Evolutionary conservation across 2,888 invertebrate species (phyloP).

Genomic region (Eristalis tenax): DNA sequence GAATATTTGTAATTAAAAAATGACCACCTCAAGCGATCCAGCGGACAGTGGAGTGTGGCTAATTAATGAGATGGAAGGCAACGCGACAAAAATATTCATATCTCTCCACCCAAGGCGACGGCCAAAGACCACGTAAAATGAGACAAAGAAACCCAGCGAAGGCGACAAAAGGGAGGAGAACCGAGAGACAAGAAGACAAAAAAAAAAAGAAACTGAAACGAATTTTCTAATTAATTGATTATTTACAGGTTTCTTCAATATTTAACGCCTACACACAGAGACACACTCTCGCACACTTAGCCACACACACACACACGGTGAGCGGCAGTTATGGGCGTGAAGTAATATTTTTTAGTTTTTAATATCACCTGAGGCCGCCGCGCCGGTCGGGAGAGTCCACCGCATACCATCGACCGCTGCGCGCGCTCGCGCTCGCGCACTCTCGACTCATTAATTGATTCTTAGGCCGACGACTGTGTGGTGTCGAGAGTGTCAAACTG

Average conservation of each 20-base stretch:
- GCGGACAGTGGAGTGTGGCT: too few species aligned
- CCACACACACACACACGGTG: background rate
- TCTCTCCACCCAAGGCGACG: slow-evolving; percentile 1
- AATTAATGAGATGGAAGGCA: too few species aligned
- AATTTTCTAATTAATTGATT: slow-evolving; percentile 68
- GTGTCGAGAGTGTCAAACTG: background rate
- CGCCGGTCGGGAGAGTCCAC: background rate
- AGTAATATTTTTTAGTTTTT: slow-evolving; percentile 70
- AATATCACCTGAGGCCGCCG: slow-evolving; percentile 60
- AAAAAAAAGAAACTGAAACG: slow-evolving; percentile 5
- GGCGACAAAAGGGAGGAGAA: slow-evolving; percentile 8
- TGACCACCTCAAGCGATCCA: too few species aligned
- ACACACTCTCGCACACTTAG: slow-evolving; percentile 50
- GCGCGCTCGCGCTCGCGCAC: background rate
- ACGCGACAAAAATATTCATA: slow-evolving; percentile 16
- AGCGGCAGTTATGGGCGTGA: slow-evolving; percentile 40
- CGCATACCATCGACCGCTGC: background rate
- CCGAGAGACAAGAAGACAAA: slow-evolving; percentile 5
- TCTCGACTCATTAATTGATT: slow-evolving; percentile 66
- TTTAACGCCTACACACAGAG: slow-evolving; percentile 67
- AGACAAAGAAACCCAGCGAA: background rate
- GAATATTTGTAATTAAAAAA: too few species aligned
- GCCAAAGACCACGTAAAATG: background rate
- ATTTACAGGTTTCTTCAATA: slow-evolving; percentile 69
- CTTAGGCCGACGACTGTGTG: slow-evolving; percentile 27